Conservation (phyloP, 2,113 vertebrate species). For the Sinosuthora webbiana region DNA sequence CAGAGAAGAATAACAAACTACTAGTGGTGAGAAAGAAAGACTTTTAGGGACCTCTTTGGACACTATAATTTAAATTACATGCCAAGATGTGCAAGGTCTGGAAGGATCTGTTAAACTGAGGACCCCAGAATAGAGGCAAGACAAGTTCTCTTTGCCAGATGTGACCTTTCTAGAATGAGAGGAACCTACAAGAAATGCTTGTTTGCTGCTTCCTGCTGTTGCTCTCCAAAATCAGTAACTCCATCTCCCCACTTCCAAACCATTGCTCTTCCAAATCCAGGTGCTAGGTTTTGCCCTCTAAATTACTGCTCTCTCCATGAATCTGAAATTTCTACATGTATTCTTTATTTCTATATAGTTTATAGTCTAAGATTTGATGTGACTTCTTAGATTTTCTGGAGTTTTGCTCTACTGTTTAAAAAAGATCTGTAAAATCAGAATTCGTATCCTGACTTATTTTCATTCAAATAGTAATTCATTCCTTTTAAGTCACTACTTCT, state of each 20-base stretch:
- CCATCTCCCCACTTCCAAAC: background rate
- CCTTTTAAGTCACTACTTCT: background rate
- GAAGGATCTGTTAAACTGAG: background rate
- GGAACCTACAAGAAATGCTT: background rate
- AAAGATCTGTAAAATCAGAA: background rate
- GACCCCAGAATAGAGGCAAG: background rate
- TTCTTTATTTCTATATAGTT: background rate
- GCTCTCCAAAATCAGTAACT: background rate
- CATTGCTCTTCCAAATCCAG: background rate
- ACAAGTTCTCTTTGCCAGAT: background rate
- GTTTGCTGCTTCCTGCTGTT: background rate
- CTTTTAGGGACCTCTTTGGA: background rate
- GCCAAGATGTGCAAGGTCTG: background rate
- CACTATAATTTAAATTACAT: rapidly evolving
- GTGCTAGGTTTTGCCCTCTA: background rate
- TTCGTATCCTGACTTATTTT: background rate
- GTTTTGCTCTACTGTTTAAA: background rate
- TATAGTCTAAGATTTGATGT: background rate
- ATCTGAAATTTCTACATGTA: background rate
- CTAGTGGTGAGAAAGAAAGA: background rate
- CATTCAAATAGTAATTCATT: background rate
- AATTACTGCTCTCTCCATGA: background rate
- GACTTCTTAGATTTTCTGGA: background rate
- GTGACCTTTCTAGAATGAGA: background rate
- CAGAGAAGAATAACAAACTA: background rate